These are phyloP conservation scores for Mirza zaza DNA, from an alignment of 2,113 vertebrate genomes.

Conservation along the genomic window DNA sequence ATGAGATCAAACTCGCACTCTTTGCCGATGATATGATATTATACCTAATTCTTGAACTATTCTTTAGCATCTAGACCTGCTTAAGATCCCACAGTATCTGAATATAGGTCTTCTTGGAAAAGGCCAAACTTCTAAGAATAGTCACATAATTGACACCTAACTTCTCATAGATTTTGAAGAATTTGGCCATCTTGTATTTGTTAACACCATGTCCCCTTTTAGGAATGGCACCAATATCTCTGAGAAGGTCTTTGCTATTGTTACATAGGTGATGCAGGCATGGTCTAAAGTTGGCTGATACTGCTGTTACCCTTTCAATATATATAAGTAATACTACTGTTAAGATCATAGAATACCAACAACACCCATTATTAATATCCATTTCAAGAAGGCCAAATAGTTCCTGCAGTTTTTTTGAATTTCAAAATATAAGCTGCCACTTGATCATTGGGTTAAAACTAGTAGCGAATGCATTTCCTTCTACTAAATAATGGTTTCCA, in stretches of 20 bases:
- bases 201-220: background rate
- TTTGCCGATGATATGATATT: too few relatives aligned
- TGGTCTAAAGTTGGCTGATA: background rate
- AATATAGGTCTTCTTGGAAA: background rate
- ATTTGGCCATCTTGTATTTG: background rate
- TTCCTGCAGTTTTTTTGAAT: conserved; percentile 60
- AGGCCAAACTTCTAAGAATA: background rate
- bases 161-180: conserved; percentile 5
- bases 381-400: conserved; percentile 4
- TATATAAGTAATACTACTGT: background rate
- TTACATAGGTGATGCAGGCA: background rate
- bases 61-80: background rate
- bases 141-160: background rate
- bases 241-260: background rate
- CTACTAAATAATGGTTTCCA: conserved; percentile 71
- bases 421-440: conserved; percentile 91
- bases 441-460: conserved; percentile 94
- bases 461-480: conserved; percentile 90
- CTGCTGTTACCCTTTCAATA: background rate
- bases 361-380: background rate
- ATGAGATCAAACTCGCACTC: too few relatives aligned
- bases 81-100: background rate
- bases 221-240: background rate
- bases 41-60: background rate
- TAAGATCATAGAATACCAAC: background rate